Conservation (phyloP, 2,797 vertebrate genomes). For the Phyllotis vaccarum region DNA sequence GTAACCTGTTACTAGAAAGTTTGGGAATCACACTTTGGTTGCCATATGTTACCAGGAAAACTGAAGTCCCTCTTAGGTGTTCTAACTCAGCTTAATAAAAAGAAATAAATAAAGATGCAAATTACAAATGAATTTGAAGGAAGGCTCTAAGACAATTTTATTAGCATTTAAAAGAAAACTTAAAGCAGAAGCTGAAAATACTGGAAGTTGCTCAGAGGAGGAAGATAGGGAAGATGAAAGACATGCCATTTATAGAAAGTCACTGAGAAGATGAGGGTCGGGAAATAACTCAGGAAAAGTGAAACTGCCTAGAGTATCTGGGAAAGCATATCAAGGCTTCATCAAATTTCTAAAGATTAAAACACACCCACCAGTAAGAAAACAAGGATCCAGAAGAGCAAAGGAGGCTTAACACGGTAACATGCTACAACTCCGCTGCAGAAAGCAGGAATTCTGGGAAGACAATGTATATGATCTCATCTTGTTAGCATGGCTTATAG, state of each 20-base stretch:
- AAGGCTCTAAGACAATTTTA: background rate
- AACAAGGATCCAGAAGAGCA: background rate
- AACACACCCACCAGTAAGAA: background rate
- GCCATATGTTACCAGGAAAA: background rate
- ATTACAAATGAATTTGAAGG: background rate
- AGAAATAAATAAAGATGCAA: too few species aligned
- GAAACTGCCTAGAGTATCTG: too few species aligned
- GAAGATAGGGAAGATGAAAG: background rate
- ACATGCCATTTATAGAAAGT: background rate
- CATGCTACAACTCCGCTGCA: too few species aligned
- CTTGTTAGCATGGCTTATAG: too few species aligned
- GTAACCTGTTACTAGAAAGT: background rate
- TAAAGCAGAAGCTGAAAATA: too few species aligned
- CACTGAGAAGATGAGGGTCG: background rate
- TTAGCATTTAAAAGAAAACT: background rate
- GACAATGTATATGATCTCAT: background rate
- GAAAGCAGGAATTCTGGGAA: background rate
- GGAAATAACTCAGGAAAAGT: background rate
- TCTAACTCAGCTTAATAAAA: background rate
- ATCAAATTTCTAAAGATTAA: background rate
- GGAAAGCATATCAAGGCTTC: background rate
- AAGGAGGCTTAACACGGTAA: background rate
- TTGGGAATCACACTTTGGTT: background rate
- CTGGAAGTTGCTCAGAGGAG: background rate
- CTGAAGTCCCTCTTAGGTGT: background rate